Conservation (phyloP, 2,797 vertebrate species). For the Peromyscus melanophrys region DNA sequence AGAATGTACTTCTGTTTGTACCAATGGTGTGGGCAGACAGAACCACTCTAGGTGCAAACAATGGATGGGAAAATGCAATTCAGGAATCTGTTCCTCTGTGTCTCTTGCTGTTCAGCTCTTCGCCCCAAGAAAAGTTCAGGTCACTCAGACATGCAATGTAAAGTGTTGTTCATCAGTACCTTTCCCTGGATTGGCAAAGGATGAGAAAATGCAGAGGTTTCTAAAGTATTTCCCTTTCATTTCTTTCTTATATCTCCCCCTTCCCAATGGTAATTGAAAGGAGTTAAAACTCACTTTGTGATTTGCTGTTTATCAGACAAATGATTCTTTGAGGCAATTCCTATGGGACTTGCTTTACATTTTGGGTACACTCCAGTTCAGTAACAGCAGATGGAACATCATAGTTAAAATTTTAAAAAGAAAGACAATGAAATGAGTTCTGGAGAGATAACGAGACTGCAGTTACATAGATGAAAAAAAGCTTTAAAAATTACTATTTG, state of each 20-base stretch:
- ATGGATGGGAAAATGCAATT: neutral
- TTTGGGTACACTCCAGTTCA: constrained; percentile 55
- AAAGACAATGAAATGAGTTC: constrained; percentile 41
- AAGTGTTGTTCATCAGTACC: neutral
- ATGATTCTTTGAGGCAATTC: constrained; percentile 31
- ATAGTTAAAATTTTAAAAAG: constrained; percentile 7
- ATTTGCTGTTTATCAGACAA: constrained; percentile 56
- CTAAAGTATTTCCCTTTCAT: neutral
- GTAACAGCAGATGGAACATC: constrained; percentile 68
- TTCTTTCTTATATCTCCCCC: neutral
- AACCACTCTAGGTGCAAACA: neutral
- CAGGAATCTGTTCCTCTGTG: neutral
- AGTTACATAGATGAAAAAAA: neutral
- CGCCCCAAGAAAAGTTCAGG: neutral
- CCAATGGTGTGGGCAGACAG: neutral
- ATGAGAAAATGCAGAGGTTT: neutral
- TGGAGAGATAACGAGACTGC: constrained; percentile 33
- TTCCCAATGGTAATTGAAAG: constrained; percentile 58
- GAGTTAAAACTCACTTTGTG: neutral
- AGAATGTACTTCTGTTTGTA: neutral
- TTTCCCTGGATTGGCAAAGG: neutral
- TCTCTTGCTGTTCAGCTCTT: neutral
- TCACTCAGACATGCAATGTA: fast-evolving
- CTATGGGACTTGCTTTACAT: constrained; percentile 49
- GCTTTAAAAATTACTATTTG: constrained; percentile 14